Conservation (phyloP, 2,888 invertebrate species). For the Meloe dianella region DNA sequence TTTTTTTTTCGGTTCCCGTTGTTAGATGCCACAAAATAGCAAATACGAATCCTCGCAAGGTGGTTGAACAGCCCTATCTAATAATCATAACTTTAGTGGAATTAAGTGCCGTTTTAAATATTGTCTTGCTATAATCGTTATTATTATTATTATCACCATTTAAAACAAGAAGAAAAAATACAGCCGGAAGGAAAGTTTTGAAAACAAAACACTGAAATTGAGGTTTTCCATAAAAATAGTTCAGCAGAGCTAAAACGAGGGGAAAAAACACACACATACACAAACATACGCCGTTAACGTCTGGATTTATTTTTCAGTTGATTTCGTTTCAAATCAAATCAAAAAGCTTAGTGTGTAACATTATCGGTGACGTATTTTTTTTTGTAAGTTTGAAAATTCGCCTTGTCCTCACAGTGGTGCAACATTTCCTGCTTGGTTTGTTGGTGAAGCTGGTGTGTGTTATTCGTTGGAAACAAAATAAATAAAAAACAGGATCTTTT, state of each 20-base stretch:
- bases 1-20: conserved; percentile 6
- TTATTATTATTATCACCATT: neutral
- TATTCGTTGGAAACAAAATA: conserved; percentile 11
- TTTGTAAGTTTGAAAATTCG: conserved; percentile 6
- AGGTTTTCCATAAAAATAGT: neutral
- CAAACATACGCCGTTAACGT: neutral
- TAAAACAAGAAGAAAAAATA: neutral
- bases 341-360: conserved; percentile 21
- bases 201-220: conserved; percentile 17
- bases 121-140: neutral
- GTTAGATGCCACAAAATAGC: conserved; percentile 10
- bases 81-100: neutral
- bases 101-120: conserved; percentile 20
- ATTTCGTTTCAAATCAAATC: conserved; percentile 9
- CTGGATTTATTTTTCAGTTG: conserved; percentile 10
- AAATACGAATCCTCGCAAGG: conserved; percentile 4
- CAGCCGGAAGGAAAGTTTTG: neutral
- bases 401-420: conserved; percentile 15
- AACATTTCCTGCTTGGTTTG: conserved; percentile 28
- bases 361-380: conserved; percentile 1
- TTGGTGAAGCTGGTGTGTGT: conserved; percentile 26
- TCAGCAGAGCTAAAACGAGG: neutral
- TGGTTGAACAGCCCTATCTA: conserved; percentile 20
- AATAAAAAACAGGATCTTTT: conserved; percentile 24
- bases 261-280: neutral